Evolutionary conservation across 2,113 vertebrate genomes (phyloP).

Genomic region (Epinephelus cyanopodus): DNA sequence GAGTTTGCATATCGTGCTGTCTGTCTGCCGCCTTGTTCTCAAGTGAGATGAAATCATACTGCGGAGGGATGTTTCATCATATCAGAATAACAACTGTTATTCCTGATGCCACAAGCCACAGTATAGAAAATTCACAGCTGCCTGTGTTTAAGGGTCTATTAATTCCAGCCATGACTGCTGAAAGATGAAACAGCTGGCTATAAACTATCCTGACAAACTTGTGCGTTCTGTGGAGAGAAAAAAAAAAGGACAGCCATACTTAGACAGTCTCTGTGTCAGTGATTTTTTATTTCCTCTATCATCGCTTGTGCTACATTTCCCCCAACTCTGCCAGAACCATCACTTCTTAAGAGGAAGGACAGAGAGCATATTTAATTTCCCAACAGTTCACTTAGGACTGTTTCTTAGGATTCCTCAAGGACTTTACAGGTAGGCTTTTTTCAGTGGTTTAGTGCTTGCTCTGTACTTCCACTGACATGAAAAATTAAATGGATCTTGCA

Average conservation of each 20-base stretch:
- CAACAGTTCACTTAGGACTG: constrained; percentile 71
- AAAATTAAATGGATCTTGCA: constrained; percentile 64
- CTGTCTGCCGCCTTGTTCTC: constrained; percentile 37
- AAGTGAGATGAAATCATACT: constrained; percentile 57
- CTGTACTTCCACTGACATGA: constrained; percentile 63
- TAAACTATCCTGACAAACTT: constrained; percentile 76
- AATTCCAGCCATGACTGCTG: constrained; percentile 75
- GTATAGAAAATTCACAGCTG: constrained; percentile 71
- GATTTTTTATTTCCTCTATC: constrained; percentile 71
- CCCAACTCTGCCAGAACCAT: constrained; percentile 58
- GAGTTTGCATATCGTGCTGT: constrained; percentile 40
- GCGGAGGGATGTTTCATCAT: constrained; percentile 62
- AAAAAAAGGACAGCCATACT: constrained; percentile 42
- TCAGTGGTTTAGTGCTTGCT: constrained; percentile 54
- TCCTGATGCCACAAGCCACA: constrained; percentile 62
- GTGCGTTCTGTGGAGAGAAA: constrained; percentile 26
- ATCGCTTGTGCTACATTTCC: constrained; percentile 63
- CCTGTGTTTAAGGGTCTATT: constrained; percentile 75
- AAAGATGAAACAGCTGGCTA: constrained; percentile 78
- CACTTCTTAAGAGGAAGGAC: constrained; percentile 64
- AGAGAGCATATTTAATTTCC: constrained; percentile 71
- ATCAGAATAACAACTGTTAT: constrained; percentile 71
- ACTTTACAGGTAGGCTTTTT: constrained; percentile 66
- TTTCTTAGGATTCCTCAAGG: constrained; percentile 73
- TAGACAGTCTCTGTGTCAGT: constrained; percentile 59